These are phyloP conservation scores for Brachionus asplanchnoidis DNA, from an alignment of 1,140 invertebrate species.

Conservation along the genomic window DNA sequence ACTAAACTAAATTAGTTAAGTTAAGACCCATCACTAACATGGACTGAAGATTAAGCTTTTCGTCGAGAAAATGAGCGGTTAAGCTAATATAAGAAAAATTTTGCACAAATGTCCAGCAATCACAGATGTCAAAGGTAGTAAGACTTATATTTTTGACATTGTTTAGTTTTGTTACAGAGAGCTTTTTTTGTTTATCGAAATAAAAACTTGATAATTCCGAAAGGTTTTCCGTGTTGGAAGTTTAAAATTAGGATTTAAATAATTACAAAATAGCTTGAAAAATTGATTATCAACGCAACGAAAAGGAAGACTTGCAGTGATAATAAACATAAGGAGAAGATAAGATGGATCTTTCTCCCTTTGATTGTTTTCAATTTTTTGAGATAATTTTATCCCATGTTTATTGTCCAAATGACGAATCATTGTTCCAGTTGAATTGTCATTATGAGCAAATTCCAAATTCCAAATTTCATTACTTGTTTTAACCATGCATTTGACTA, in stretches of 20 bases:
- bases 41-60: not conserved
- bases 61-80: not conserved
- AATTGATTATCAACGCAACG: not conserved
- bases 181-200: not conserved
- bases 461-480: not conserved
- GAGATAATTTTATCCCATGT: not conserved
- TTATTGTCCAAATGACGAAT: not conserved
- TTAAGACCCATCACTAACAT: too few species aligned
- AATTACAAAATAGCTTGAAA: not conserved
- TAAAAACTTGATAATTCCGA: not conserved
- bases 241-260: not conserved
- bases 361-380: not conserved
- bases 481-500: not conserved
- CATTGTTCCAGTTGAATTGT: not conserved
- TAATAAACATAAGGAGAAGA: not conserved
- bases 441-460: not conserved
- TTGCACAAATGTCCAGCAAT: constrained; percentile 26
- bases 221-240: not conserved
- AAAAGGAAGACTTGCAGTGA: not conserved
- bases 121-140: too few species aligned
- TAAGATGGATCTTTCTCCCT: not conserved
- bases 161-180: not conserved
- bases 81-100: constrained; percentile 13
- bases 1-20: too few species aligned
- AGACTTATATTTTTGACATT: not conserved